Evolutionary conservation across 2,113 vertebrate genomes (phyloP).

Genomic region (Agelaius tricolor): DNA sequence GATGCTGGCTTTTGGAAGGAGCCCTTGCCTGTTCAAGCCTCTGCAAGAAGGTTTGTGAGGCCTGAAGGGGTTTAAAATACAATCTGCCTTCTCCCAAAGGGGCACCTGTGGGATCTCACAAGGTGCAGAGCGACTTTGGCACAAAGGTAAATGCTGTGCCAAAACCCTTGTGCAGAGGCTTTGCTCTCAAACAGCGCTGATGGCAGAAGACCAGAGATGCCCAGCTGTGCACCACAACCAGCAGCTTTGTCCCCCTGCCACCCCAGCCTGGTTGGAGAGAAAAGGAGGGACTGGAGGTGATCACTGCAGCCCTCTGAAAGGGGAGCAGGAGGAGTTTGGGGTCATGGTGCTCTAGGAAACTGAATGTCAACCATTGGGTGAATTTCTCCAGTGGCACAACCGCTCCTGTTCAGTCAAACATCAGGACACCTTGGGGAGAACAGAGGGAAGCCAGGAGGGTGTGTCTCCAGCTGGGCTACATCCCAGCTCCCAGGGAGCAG

Average conservation of each 20-base stretch:
- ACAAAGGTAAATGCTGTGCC: neutral
- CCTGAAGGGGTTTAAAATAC: neutral
- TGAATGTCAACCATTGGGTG: neutral
- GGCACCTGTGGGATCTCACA: neutral
- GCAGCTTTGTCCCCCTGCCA: no score
- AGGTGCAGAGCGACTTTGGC: neutral
- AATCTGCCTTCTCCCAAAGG: neutral
- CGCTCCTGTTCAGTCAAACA: no score
- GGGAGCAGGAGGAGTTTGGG: no score
- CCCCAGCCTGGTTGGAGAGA: no score
- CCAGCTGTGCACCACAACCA: neutral
- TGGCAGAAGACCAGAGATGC: neutral
- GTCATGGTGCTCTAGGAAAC: no score
- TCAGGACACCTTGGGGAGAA: no score
- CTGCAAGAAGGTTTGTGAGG: neutral
- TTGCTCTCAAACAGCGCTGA: neutral
- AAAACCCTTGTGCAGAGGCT: neutral
- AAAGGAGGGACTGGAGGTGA: no score
- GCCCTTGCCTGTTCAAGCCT: neutral
- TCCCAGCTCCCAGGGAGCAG: no score
- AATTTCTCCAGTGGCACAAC: no score
- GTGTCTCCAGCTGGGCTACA: no score
- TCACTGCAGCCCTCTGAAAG: no score
- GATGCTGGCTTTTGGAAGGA: neutral
- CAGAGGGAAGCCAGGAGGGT: no score